Evolutionary conservation across 2,113 vertebrate genomes (phyloP).

Genomic region (Laterallus jamaicensis): DNA sequence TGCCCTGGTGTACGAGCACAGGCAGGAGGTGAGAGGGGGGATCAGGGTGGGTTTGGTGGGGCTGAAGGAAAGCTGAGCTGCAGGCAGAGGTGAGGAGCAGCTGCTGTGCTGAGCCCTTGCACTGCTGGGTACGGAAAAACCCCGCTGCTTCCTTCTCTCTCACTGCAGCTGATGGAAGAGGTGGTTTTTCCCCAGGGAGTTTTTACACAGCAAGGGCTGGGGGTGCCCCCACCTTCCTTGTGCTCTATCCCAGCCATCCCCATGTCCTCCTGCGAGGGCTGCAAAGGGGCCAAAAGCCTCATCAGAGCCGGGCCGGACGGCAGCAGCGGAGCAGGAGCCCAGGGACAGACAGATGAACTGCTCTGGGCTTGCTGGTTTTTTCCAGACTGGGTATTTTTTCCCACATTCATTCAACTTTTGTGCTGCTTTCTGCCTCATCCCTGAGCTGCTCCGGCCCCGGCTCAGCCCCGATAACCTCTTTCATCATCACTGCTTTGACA

Average conservation of each 20-base stretch:
- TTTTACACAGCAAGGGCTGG: accelerated
- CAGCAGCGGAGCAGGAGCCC: not conserved
- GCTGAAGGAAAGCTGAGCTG: not conserved
- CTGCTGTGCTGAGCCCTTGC: accelerated
- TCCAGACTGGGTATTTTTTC: not conserved
- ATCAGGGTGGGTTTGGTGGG: accelerated
- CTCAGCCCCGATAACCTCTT: not conserved
- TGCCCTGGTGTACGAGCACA: accelerated
- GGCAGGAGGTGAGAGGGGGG: not conserved
- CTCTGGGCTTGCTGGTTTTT: not conserved
- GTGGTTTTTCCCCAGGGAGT: accelerated
- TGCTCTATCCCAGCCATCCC: not conserved
- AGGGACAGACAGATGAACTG: accelerated
- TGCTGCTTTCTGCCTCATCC: not conserved
- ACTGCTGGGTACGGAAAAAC: accelerated
- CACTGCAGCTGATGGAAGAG: accelerated
- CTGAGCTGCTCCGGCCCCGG: accelerated
- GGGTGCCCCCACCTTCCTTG: not conserved
- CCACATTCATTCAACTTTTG: accelerated
- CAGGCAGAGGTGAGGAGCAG: not conserved
- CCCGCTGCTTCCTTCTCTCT: accelerated
- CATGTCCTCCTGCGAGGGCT: not conserved
- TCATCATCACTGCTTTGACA: not conserved
- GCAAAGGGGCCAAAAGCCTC: not conserved
- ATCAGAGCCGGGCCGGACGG: accelerated